Evolutionary conservation across 2,797 vertebrate genomes (phyloP).

Genomic region (Phalanger gymnotis): DNA sequence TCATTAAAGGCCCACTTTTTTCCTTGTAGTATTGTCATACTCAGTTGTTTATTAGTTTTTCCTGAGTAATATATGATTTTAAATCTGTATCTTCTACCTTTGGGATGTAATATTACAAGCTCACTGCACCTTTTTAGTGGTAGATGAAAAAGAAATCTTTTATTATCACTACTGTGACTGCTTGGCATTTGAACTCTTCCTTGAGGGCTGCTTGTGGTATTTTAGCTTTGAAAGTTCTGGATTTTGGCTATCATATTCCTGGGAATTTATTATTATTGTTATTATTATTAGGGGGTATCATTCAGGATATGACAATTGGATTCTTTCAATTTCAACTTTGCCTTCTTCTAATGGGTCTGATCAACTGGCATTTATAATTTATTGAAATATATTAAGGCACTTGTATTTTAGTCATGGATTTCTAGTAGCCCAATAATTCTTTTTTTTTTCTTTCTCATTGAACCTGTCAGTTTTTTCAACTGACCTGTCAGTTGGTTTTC

Average conservation of each 20-base stretch:
- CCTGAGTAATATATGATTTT: not conserved
- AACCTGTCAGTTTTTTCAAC: not conserved
- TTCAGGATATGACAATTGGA: not conserved
- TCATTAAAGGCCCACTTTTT: not conserved
- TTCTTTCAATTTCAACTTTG: not conserved
- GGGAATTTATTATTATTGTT: too few relatives aligned
- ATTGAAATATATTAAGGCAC: not conserved
- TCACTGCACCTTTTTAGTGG: not conserved
- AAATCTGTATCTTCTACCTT: not conserved
- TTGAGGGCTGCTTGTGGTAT: not conserved
- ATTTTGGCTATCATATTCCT: not conserved
- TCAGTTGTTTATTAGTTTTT: not conserved
- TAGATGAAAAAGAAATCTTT: not conserved
- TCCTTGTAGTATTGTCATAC: not conserved
- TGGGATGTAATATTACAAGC: not conserved
- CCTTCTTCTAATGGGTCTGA: not conserved
- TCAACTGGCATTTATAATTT: not conserved
- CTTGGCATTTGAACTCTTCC: not conserved
- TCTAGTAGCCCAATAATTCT: not conserved
- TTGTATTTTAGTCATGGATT: not conserved
- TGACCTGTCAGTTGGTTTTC: not conserved
- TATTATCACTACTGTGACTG: not conserved
- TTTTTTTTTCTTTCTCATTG: too few relatives aligned
- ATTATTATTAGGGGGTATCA: not conserved
- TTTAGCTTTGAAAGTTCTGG: not conserved